Percentiles rank a stretch among this genome's conserved stretches.
Conservation (phyloP, 2,888 invertebrate genomes). For the Hesperia comma region DNA sequence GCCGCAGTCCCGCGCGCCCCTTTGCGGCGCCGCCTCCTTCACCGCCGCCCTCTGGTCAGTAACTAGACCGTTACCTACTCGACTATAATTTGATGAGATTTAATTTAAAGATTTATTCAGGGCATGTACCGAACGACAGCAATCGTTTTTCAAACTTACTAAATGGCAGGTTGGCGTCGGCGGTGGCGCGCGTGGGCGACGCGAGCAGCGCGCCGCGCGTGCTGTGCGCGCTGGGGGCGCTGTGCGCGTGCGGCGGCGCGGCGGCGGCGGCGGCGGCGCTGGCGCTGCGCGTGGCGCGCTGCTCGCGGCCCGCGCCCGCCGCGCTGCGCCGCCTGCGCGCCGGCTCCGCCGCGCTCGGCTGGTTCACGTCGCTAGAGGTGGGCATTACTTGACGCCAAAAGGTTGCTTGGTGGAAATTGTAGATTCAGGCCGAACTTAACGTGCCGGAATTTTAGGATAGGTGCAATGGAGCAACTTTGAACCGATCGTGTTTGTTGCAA, state of each 20-base stretch:
- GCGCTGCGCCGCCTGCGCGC: conserved; percentile 37
- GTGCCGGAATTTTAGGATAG: too few species aligned
- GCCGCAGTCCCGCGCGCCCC: conserved; percentile 56
- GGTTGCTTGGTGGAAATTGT: too few species aligned
- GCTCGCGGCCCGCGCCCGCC: conserved; percentile 52
- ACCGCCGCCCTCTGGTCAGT: conserved; percentile 63
- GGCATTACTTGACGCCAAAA: too few species aligned
- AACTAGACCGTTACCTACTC: too few species aligned
- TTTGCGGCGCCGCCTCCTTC: conserved; percentile 66
- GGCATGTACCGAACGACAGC: too few species aligned
- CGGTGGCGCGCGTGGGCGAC: conserved; percentile 58
- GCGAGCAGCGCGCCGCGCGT: conserved; percentile 50
- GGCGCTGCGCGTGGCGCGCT: conserved; percentile 53
- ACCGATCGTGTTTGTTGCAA: too few species aligned
- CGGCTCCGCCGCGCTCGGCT: too few species aligned
- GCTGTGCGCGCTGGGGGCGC: conserved; percentile 50
- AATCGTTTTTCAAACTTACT: too few species aligned
- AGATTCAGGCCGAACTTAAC: too few species aligned
- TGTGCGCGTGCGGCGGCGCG: conserved; percentile 55
- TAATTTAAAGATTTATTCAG: too few species aligned
- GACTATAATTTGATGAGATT: too few species aligned
- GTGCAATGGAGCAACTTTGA: too few species aligned
- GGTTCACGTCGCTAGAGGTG: conserved; percentile 50
- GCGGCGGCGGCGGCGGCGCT: conserved; percentile 55
- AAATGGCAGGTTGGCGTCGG: conserved; percentile 62